Conservation (phyloP, 1,140 invertebrate genomes). For the honey bee (Apis mellifera) region Amel_HAv3.1 CM009935.2:10846501-10847000, state of each 20-base stretch:
- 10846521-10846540: background rate
- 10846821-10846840: too few relatives aligned
- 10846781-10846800: background rate
- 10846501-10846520: too few relatives aligned
- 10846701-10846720: conserved; percentile 2
- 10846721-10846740: background rate
- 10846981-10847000: too few relatives aligned
- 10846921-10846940: too few relatives aligned
- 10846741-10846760: background rate
- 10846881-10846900: too few relatives aligned
- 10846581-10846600: conserved; percentile 47
- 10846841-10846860: too few relatives aligned
- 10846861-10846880: too few relatives aligned
- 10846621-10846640: conserved; percentile 69
- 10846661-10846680: conserved; percentile 19
- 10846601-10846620: conserved; percentile 52
- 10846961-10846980: too few relatives aligned
- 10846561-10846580: background rate
- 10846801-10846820: background rate
- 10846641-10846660: conserved; percentile 46
- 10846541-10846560: conserved; percentile 5
- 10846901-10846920: too few relatives aligned
- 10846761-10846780: background rate
- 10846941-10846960: too few relatives aligned
- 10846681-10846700: conserved; percentile 29